Evolutionary conservation across 2,113 vertebrate species (phyloP).

Genomic region (Leucopternis melanops): DNA sequence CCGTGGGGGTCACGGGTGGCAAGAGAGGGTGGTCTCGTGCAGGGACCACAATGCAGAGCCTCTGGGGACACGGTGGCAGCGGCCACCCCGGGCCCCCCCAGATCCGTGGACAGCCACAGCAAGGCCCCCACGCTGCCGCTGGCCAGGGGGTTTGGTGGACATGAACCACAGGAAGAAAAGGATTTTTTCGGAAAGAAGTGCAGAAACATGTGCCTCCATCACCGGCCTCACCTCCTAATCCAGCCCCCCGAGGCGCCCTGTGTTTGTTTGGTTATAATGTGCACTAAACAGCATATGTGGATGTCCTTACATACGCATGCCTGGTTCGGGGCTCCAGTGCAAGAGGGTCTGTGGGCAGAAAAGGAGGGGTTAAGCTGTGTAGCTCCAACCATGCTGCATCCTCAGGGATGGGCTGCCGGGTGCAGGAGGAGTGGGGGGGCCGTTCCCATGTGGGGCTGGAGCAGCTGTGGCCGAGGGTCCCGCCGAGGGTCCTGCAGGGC

Average conservation of each 20-base stretch:
- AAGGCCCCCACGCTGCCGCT: neutral
- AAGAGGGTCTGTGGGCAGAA: neutral
- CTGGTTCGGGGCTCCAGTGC: neutral
- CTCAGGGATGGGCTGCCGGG: neutral
- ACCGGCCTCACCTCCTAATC: neutral
- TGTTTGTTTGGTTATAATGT: neutral
- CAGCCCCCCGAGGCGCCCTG: neutral
- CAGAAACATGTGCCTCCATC: neutral
- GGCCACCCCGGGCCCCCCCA: neutral
- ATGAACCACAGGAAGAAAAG: neutral
- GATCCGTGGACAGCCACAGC: neutral
- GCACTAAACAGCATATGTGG: neutral
- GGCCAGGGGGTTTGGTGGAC: neutral
- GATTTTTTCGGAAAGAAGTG: neutral
- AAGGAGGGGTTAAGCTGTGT: neutral
- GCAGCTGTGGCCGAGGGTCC: slow-evolving; percentile 23
- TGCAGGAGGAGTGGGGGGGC: neutral
- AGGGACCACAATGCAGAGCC: neutral
- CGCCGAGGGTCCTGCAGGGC: fast-evolving
- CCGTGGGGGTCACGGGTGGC: fast-evolving
- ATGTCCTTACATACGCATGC: neutral
- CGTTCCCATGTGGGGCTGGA: neutral
- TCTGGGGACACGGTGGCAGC: neutral
- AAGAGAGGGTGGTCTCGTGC: neutral
- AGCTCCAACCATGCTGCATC: neutral